Base-by-base conservation (phyloP, 2,888 invertebrate species). In the Megamerina dolium region DNA sequence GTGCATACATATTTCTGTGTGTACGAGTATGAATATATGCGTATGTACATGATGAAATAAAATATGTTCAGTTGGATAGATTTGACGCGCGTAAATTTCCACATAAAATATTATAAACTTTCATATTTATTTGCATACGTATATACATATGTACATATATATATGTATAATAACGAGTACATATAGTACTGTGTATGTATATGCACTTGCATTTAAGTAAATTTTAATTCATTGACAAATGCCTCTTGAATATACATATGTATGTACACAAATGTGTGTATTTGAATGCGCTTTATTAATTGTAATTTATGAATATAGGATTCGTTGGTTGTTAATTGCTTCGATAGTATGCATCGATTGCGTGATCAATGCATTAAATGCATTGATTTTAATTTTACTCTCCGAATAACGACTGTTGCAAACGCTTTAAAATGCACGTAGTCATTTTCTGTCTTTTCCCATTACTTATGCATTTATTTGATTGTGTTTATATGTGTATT, bases 91-190 rank as follows among this genome's bases (percentile, higher is more conserved):
- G 40, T 40, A 23, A 21, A 9, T 16, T 21, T 40, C 33, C 31
- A 6, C 40, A 40, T 23, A 10, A n/a, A 31, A 19, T 16, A 38
- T 21, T 30, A 21, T 4, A 19, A 38, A 30, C 20, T 20, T 30
- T 13, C 3, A 20, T 20, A 29, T 30, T 20, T 12, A 20, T 30
- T 29, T n/a, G n/a, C 17, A 34, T 18, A 33, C 12, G 4, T 4
- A 43, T 13, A 31, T 14, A 31, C 34, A 36, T 41, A 37, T 16
- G 30, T 30, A 30, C 21, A 39, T 32, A 31, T 14, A 9, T 39
- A 14, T 17, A 23, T 32, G 30, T 37, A 29, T n/a, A n/a, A 14
- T 13, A n/a, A n/a, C n/a, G n/a, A n/a, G n/a, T n/a, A n/a, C n/a
- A n/a, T n/a, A n/a, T n/a, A n/a, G n/a, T n/a, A n/a, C n/a, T n/a